Conservation (phyloP, 2,888 invertebrate species). For the Drosophila silvestris region DNA sequence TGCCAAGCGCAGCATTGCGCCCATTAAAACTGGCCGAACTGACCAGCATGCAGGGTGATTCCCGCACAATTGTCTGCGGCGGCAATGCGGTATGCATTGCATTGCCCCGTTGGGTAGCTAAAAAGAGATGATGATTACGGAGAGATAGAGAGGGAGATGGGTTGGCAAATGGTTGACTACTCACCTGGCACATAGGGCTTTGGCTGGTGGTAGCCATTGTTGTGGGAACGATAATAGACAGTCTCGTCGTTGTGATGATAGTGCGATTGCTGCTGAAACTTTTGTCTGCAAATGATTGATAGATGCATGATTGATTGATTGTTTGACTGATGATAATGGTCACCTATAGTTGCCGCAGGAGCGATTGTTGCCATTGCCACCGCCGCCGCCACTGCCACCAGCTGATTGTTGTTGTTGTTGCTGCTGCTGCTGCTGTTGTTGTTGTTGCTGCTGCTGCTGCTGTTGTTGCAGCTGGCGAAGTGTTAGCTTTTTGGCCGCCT, state of each 20-base stretch:
- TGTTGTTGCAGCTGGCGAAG: slow-evolving; percentile 82
- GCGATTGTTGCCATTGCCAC: slow-evolving; percentile 70
- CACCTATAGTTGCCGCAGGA: slow-evolving; percentile 74
- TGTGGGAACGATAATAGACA: slow-evolving; percentile 83
- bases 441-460: slow-evolving; percentile 81
- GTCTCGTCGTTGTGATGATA: slow-evolving; percentile 84
- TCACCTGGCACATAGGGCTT: slow-evolving; percentile 84
- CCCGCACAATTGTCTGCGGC: slow-evolving; percentile 81
- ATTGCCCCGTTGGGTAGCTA: slow-evolving; percentile 82
- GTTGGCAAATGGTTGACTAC: slow-evolving; percentile 14
- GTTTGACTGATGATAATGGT: neutral
- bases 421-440: slow-evolving; percentile 51
- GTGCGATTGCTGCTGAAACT: slow-evolving; percentile 83
- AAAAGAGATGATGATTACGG: neutral
- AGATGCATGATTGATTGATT: neutral
- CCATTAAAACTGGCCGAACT: slow-evolving; percentile 82
- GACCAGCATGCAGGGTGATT: slow-evolving; percentile 82
- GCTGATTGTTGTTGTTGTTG: slow-evolving; percentile 48
- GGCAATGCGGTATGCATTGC: slow-evolving; percentile 81
- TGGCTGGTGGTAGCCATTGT: slow-evolving; percentile 82
- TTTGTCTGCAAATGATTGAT: slow-evolving; percentile 67
- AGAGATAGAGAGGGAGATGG: neutral
- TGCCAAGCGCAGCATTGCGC: slow-evolving; percentile 77
- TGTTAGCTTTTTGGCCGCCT: slow-evolving; percentile 83
- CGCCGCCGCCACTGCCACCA: slow-evolving; percentile 51